Evolutionary conservation across 2,888 invertebrate species (phyloP), one percentile per base, ranked within the genome.

Genomic region (Agrotis clavis): DNA sequence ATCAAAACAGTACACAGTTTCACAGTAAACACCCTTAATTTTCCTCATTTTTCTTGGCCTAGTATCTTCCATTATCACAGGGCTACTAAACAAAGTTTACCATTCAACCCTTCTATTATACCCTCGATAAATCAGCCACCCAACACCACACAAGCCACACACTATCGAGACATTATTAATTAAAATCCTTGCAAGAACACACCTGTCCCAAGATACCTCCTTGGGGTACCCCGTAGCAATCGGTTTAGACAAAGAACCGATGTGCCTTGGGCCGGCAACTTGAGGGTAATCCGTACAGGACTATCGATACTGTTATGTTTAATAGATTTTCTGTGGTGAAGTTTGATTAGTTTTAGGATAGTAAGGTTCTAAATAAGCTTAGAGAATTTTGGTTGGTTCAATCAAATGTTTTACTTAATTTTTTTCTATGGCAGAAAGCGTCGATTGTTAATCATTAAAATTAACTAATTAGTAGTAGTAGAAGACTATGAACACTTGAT

Each of bases 131-230:
- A 84, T 87, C 86, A 83, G 84, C 86, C 68, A 87, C 91, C 91
- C 91, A 93, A 93, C 92, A 92, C 87, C 86, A 86, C 87, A 90
- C 83, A 90, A 90, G 91, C 87, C 86, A 86, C 87, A 90, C 83
- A 91, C 91, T 94, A 95, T 94, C 92, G 93, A 92, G 92, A 91
- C 92, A 94, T 95, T 93, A 95, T 94, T 96, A 95, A 96, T 96
- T 95, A 95, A 95, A 95, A 94, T 91, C 93, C 90, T 83, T 86
- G 85, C 82, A 90, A 92, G 92, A 92, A 93, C 92, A 86, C 93
- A 94, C 94, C 94, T 95, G 94, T 94, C 95, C 95, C 94, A 89
- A 72, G 91, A 91, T 71, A 86, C 79, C 78, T 82, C 79, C 79
- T 80, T 73, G 73, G 79, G 83, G 79, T 73, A 80, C 71, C 41